These are phyloP conservation scores for Acronicta leporina DNA, from an alignment of 2,888 invertebrate species.

Conservation along the genomic window DNA sequence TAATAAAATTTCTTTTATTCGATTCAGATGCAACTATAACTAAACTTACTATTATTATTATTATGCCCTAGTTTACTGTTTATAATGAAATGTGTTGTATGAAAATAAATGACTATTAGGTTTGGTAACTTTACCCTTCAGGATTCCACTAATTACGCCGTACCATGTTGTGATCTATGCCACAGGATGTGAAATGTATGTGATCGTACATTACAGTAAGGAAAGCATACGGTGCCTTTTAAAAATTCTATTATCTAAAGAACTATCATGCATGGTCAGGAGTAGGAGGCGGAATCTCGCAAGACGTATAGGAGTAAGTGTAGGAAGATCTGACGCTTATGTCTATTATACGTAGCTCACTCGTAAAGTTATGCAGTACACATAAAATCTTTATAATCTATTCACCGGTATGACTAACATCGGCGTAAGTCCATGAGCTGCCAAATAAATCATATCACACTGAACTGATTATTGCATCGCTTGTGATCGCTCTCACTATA, in stretches of 20 bases:
- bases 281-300: constrained; percentile 48
- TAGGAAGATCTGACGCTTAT: constrained; percentile 69
- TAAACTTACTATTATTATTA: constrained; percentile 61
- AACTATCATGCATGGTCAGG: constrained; percentile 33
- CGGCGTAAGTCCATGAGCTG: constrained; percentile 52
- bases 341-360: constrained; percentile 79
- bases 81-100: constrained; percentile 66
- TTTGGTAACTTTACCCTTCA: constrained; percentile 68
- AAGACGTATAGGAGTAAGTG: constrained; percentile 44
- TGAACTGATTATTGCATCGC: constrained; percentile 35
- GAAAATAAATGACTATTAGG: constrained; percentile 80
- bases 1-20: constrained; percentile 72
- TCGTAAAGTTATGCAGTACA: constrained; percentile 66
- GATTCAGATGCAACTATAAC: constrained; percentile 72
- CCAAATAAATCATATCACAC: constrained; percentile 44
- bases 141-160: constrained; percentile 44
- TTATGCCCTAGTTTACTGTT: constrained; percentile 50
- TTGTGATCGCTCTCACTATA: constrained; percentile 14
- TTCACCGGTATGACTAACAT: constrained; percentile 50
- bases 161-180: constrained; percentile 30
- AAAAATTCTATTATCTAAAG: constrained; percentile 17
- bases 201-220: constrained; percentile 20
- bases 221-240: constrained; percentile 38
- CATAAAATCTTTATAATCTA: constrained; percentile 56
- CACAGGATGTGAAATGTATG: constrained; percentile 23